Evolutionary conservation across 64 coral and sea anemone genomes (phyloP).

Genomic region (Actinia equina): DNA sequence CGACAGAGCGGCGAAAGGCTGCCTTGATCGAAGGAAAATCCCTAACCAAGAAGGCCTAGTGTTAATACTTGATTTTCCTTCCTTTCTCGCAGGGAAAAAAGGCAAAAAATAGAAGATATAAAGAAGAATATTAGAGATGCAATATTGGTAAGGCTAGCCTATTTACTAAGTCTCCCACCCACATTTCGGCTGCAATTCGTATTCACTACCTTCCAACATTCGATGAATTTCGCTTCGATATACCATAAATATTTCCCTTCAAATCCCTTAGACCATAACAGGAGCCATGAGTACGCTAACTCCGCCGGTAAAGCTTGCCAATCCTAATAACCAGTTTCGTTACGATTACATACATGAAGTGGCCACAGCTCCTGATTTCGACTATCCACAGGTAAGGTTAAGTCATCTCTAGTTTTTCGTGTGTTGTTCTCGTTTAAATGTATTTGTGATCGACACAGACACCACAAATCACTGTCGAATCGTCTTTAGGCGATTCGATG

Average conservation of each 20-base stretch:
- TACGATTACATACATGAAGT: constrained; percentile 99
- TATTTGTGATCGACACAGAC: neutral
- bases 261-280: constrained; percentile 96
- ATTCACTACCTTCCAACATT: constrained; percentile 51
- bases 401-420: neutral
- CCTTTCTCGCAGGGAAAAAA: constrained; percentile 91
- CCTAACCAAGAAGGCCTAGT: constrained; percentile 47
- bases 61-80: constrained; percentile 79
- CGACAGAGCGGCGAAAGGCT: constrained; percentile 73
- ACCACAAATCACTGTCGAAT: neutral
- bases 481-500: neutral
- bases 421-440: neutral
- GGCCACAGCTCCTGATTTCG: constrained; percentile 96
- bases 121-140: constrained; percentile 99
- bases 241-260: constrained; percentile 49
- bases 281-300: constrained; percentile 97
- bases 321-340: constrained; percentile 97
- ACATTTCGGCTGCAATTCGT: constrained; percentile 62
- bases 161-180: constrained; percentile 93
- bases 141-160: constrained; percentile 99
- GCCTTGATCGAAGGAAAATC: constrained; percentile 50
- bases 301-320: constrained; percentile 93
- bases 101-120: constrained; percentile 99
- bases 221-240: constrained; percentile 82
- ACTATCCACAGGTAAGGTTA: constrained; percentile 93